Base-by-base conservation (phyloP, 2,113 vertebrate genomes). In the Dasyprocta punctata region DNA sequence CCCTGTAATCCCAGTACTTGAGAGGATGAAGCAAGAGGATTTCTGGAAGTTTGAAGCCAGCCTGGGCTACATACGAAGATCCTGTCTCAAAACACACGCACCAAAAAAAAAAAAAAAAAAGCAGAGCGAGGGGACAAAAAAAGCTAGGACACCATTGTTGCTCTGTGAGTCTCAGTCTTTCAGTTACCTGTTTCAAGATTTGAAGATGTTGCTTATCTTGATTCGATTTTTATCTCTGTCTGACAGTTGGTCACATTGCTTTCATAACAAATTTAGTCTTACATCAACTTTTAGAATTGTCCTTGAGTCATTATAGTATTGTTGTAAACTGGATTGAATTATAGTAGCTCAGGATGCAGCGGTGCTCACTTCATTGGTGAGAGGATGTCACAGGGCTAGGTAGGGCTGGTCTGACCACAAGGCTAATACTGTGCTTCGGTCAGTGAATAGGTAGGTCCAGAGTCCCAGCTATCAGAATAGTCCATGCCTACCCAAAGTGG, bases 151-250 rank as follows among this genome's bases (percentile, higher is more conserved):
- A 26, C 5, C 28, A 3, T 19, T 28, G 2, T 60, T 49, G 52
- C 49, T 28, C 41, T 44, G 14, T 52, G 56, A 30, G 44, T 52
- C 67, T 92, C 67, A 36, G 58, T 63, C 67, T 92, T 90, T 30
- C 13, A 1, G 1, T 26, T 84, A 7, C 28, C 7, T 58, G 49
- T 88, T 90, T 56, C 30, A 49, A 92, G 14, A 81, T 54, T 24
- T 82, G 47, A 82, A 63, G 38, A 36, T 41, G 61, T 33, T 22
- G 44, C 24, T 85, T 73, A 0, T 26, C 65, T 95, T 56, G 58
- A 28, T 77, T 95, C n/a, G 16, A 26, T 94, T 75, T 87, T 92
- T 26, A 7, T 87, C 24, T 71, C 47, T 60, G 56, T 65, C 38
- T 89, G 63, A 28, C 49, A 75, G 6, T 65, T 61, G 87, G 63